These are phyloP conservation scores for Ectemnius continuus DNA, from an alignment of 2,888 invertebrate genomes.

Conservation along the genomic window DNA sequence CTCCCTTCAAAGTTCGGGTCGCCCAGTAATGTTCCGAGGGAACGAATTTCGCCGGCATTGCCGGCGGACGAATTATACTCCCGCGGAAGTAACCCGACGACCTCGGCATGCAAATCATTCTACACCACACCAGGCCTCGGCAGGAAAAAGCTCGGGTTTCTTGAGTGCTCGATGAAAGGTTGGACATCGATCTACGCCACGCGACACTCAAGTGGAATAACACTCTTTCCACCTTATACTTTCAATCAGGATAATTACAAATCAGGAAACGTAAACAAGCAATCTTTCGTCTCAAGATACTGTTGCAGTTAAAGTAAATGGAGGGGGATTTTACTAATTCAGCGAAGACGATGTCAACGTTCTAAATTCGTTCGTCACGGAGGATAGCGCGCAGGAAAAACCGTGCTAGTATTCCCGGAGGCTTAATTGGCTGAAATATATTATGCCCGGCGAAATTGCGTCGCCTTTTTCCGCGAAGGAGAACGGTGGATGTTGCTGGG, in stretches of 20 bases:
- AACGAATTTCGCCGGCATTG: slow-evolving; percentile 47
- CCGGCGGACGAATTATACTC: slow-evolving; percentile 45
- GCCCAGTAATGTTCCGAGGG: slow-evolving; percentile 33
- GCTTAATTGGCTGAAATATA: slow-evolving; percentile 15
- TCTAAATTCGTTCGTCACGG: no score
- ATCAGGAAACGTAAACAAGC: not conserved
- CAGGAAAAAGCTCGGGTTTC: not conserved
- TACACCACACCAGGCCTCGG: not conserved
- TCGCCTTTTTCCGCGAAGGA: not conserved
- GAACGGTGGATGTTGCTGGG: slow-evolving; percentile 10
- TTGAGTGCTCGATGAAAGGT: no score
- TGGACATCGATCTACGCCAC: no score
- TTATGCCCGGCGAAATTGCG: slow-evolving; percentile 13
- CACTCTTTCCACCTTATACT: no score
- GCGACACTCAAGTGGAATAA: no score
- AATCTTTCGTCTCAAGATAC: not conserved
- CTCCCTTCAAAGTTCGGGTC: slow-evolving; percentile 35
- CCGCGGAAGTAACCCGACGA: slow-evolving; percentile 24
- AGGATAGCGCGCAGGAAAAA: not conserved
- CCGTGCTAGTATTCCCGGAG: not conserved
- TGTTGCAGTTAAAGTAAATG: no score
- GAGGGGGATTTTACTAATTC: no score
- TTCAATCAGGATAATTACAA: not conserved
- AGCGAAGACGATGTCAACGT: no score
- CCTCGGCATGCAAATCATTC: slow-evolving; percentile 37